Conservation (phyloP, 2,113 vertebrate species). For the Rhinoptilus africanus region DNA sequence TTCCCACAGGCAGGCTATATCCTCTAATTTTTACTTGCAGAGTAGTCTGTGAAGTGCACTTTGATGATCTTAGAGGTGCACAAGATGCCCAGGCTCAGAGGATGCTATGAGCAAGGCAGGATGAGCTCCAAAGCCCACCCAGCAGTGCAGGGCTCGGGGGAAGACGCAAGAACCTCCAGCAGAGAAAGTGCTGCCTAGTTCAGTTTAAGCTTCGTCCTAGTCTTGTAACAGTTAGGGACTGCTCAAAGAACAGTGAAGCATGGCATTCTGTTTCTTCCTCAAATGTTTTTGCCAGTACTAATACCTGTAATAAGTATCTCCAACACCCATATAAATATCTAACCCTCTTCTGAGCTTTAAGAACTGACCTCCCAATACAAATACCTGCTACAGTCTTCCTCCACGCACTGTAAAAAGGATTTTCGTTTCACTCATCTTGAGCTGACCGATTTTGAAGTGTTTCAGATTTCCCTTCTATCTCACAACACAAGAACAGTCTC, state of each 20-base stretch:
- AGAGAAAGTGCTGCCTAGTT: not conserved
- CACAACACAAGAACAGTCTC: not conserved
- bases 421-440: not conserved
- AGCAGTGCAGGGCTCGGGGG: not conserved
- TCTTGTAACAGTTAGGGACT: not conserved
- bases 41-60: not conserved
- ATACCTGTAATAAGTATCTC: not conserved
- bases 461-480: not conserved
- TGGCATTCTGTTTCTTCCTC: not conserved
- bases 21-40: not conserved
- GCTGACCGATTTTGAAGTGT: not conserved
- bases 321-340: not conserved
- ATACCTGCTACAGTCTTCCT: fast-evolving
- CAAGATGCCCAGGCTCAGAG: not conserved
- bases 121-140: not conserved
- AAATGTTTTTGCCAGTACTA: not conserved
- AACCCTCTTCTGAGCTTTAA: not conserved
- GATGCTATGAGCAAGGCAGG: not conserved
- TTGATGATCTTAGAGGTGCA: not conserved
- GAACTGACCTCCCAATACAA: not conserved
- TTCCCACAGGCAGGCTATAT: not conserved
- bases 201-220: not conserved
- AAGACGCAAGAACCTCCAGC: not conserved
- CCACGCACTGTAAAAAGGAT: not conserved
- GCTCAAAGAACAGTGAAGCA: not conserved